These are phyloP conservation scores for Cryptus armator DNA, from an alignment of 2,888 invertebrate genomes.

Conservation along the genomic window DNA sequence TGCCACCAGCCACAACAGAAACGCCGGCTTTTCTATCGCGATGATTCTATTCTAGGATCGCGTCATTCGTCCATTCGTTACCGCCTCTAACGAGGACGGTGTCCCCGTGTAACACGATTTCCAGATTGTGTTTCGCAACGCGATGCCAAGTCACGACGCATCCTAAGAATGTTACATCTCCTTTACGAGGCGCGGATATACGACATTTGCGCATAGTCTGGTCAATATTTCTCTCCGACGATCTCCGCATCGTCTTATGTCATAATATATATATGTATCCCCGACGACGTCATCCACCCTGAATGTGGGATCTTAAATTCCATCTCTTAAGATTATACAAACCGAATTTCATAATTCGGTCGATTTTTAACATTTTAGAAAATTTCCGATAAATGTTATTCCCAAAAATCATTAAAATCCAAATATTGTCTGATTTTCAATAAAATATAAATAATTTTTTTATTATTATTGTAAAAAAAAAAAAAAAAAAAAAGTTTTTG, in stretches of 20 bases:
- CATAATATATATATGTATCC: background rate
- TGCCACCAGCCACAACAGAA: background rate
- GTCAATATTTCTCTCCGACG: slow-evolving; percentile 7
- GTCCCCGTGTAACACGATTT: slow-evolving; percentile 55
- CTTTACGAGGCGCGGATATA: background rate
- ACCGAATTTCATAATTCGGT: background rate
- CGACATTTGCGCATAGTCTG: background rate
- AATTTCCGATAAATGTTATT: too few relatives aligned
- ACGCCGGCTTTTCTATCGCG: slow-evolving; percentile 25
- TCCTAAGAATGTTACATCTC: slow-evolving; percentile 43
- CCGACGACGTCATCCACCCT: background rate
- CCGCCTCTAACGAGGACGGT: background rate
- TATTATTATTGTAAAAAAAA: too few relatives aligned
- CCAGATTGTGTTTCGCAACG: slow-evolving; percentile 62
- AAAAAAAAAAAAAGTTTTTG: too few relatives aligned
- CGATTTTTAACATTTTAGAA: background rate
- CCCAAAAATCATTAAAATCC: too few relatives aligned
- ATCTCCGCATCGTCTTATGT: background rate
- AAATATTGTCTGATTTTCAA: too few relatives aligned
- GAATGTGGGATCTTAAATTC: background rate
- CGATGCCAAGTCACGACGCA: slow-evolving; percentile 35
- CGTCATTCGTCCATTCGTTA: slow-evolving; percentile 37
- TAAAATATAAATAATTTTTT: too few relatives aligned
- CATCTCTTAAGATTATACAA: background rate
- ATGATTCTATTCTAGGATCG: slow-evolving; percentile 60